phyloP scores from a whole-genome alignment of 2,888 invertebrate genomes.

The Tromatobia lineatoria region DNA sequence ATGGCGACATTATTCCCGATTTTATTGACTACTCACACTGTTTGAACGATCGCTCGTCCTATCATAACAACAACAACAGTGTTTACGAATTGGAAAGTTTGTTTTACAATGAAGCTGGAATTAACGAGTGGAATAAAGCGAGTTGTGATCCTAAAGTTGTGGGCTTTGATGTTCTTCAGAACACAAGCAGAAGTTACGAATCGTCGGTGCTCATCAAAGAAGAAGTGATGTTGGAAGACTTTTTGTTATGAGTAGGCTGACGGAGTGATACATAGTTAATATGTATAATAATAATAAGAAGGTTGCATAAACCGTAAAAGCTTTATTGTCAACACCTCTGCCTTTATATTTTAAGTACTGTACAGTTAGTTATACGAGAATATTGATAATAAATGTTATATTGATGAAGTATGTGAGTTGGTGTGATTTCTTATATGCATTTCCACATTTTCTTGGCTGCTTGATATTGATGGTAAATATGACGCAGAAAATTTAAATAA shows the following conservation, averaged over 20 bases:
- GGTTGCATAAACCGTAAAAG: not conserved
- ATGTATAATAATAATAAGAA: not conserved
- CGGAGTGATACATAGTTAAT: not conserved
- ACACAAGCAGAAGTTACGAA: not conserved
- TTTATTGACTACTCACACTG: conserved; percentile 48
- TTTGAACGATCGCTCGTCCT: conserved; percentile 5
- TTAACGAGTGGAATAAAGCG: conserved; percentile 32
- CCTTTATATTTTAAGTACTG: conserved; percentile 9
- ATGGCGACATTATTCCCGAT: conserved; percentile 42
- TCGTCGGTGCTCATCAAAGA: conserved; percentile 63
- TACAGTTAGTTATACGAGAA: conserved; percentile 41
- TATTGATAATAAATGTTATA: conserved; percentile 34
- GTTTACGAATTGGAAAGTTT: conserved; percentile 36
- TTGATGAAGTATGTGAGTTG: not conserved
- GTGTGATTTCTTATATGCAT: not conserved
- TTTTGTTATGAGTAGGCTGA: conserved; percentile 13
- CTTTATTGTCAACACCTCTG: not conserved
- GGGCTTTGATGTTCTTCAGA: conserved; percentile 16
- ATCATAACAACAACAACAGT: conserved; percentile 14
- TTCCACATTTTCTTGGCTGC: not conserved
- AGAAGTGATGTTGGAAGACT: conserved; percentile 65
- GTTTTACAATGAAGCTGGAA: conserved; percentile 50
- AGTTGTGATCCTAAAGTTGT: not conserved
- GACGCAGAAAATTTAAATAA: no score
- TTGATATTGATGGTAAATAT: no score